Percentiles rank a stretch among this genome's conserved stretches.
Conservation (phyloP, 2,888 invertebrate genomes). For the Ceriagrion tenellum region DNA sequence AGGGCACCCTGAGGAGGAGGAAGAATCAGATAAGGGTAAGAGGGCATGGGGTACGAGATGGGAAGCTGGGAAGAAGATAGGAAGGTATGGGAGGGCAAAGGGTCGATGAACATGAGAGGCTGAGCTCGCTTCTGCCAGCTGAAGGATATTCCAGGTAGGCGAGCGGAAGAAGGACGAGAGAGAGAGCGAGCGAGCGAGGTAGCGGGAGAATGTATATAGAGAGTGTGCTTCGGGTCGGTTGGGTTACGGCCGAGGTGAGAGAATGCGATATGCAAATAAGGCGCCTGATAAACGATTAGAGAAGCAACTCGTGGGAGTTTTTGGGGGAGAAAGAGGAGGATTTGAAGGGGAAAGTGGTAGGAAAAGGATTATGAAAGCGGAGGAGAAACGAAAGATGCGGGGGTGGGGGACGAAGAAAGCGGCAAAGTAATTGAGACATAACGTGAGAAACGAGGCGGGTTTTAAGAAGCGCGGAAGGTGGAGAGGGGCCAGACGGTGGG, state of each 20-base stretch:
- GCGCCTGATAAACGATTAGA: constrained; percentile 23
- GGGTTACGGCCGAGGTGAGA: background rate
- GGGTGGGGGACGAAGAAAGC: background rate
- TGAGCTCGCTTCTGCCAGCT: background rate
- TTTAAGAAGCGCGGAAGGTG: background rate
- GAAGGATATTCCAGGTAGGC: background rate
- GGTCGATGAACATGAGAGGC: background rate
- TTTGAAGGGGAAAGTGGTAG: background rate
- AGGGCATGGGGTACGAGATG: background rate
- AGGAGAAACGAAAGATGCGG: background rate
- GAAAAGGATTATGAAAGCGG: background rate
- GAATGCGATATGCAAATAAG: constrained; percentile 33
- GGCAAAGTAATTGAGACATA: constrained; percentile 11
- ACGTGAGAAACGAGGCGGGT: background rate
- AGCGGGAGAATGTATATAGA: background rate
- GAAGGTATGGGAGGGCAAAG: background rate
- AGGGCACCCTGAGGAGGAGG: background rate
- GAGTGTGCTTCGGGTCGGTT: background rate
- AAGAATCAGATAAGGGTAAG: background rate
- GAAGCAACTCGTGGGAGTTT: constrained; percentile 19
- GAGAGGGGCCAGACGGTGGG: no score
- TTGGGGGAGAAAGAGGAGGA: background rate
- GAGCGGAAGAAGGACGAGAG: background rate
- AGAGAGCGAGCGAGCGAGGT: background rate
- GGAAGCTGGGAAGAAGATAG: background rate